phyloP scores from a whole-genome alignment of 2,113 vertebrate genomes.

The Entosphenus tridentatus region DNA sequence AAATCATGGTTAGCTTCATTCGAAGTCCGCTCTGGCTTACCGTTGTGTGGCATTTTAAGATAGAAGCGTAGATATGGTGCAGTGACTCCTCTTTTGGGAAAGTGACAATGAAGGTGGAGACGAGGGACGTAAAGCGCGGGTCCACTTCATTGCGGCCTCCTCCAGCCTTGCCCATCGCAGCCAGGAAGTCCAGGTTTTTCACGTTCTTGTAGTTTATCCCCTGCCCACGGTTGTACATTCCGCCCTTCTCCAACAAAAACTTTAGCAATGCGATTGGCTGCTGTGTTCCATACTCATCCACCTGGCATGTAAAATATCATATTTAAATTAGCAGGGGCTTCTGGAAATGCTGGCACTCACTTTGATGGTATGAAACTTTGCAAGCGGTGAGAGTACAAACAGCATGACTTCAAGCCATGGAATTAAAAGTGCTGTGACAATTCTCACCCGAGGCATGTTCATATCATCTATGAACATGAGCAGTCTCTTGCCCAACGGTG shows the following conservation, averaged over 20 bases:
- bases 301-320: slow-evolving; percentile 20
- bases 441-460: slow-evolving; percentile 70
- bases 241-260: slow-evolving; percentile 56
- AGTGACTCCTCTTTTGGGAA: slow-evolving; percentile 56
- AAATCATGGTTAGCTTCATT: too few relatives aligned
- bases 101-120: slow-evolving; percentile 59
- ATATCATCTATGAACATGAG: slow-evolving; percentile 83
- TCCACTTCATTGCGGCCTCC: slow-evolving; percentile 87
- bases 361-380: neutral
- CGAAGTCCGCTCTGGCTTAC: slow-evolving; percentile 21
- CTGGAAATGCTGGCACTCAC: neutral
- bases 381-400: neutral
- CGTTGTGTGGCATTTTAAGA: slow-evolving; percentile 55
- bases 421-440: neutral
- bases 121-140: slow-evolving; percentile 57
- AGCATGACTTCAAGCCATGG: neutral
- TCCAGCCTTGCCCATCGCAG: slow-evolving; percentile 82
- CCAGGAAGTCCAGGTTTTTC: slow-evolving; percentile 61
- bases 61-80: slow-evolving; percentile 58
- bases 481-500: slow-evolving; percentile 62
- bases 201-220: slow-evolving; percentile 65
- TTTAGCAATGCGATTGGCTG: slow-evolving; percentile 80
- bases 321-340: neutral
- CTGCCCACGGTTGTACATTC: slow-evolving; percentile 59
- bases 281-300: slow-evolving; percentile 79